Percentiles rank a stretch among this genome's conserved stretches.
Conservation (phyloP, 2,113 vertebrate genomes). For the Ceyx melanurus region DNA sequence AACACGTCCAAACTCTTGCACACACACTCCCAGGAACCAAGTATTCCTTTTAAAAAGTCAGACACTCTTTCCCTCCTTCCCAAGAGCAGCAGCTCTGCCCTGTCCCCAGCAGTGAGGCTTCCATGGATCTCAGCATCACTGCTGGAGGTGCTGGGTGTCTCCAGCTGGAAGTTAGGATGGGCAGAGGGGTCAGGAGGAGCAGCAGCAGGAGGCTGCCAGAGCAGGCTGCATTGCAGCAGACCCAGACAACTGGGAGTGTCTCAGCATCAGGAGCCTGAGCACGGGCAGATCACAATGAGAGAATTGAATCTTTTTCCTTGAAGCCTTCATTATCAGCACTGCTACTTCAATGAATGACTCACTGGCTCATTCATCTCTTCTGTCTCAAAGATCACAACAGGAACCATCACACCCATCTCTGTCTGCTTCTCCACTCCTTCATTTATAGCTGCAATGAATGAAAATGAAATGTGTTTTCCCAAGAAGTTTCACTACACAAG, state of each 20-base stretch:
- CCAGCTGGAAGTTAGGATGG: neutral
- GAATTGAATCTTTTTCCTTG: slow-evolving; percentile 33
- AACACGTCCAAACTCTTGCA: neutral
- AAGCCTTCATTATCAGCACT: slow-evolving; percentile 25
- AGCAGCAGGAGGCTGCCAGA: neutral
- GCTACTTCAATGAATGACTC: slow-evolving; percentile 57
- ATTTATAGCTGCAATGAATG: slow-evolving; percentile 42
- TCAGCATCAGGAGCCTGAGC: neutral
- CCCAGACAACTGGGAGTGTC: neutral
- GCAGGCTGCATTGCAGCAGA: neutral
- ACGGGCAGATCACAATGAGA: neutral
- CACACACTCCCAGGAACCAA: neutral
- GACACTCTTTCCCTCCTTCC: neutral
- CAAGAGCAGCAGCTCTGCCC: neutral
- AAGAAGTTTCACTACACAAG: neutral
- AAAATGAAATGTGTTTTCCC: neutral
- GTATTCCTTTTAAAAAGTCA: neutral
- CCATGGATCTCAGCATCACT: neutral
- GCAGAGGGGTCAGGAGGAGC: neutral
- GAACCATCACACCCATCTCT: slow-evolving; percentile 47
- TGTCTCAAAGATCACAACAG: slow-evolving; percentile 59
- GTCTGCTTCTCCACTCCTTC: slow-evolving; percentile 13
- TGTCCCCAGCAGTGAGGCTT: neutral
- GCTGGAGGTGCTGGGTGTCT: neutral
- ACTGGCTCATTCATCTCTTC: slow-evolving; percentile 40